phyloP scores from a whole-genome alignment of 2,113 vertebrate genomes.

The Macrotis lagotis region DNA sequence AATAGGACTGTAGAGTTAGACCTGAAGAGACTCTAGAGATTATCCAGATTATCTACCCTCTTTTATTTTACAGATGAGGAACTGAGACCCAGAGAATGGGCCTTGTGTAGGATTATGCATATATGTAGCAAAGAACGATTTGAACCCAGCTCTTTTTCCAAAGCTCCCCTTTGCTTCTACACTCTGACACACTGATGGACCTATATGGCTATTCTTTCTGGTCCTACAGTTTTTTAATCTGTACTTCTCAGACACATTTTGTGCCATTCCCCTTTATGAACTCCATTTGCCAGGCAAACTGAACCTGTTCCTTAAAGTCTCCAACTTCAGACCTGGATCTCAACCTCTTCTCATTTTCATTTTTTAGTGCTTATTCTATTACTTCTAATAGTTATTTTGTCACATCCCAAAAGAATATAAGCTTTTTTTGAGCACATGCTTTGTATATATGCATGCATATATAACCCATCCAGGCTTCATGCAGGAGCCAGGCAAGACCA shows the following conservation, averaged over 20 bases:
- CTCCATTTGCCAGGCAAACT: background rate
- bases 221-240: background rate
- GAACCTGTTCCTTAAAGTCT: background rate
- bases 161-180: background rate
- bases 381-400: background rate
- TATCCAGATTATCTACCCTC: background rate
- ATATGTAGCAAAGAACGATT: slow-evolving; percentile 40
- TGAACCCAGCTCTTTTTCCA: background rate
- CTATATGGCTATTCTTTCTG: background rate
- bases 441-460: background rate
- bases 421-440: background rate
- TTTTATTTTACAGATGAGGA: slow-evolving; percentile 14
- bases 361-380: background rate
- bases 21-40: background rate
- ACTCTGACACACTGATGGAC: background rate
- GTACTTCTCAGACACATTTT: background rate
- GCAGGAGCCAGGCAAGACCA: background rate
- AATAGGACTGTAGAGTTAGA: background rate
- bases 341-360: background rate
- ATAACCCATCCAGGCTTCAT: background rate
- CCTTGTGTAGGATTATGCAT: background rate
- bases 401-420: background rate
- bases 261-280: background rate
- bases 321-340: background rate
- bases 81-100: slow-evolving; percentile 48